Evolutionary conservation across 2,113 vertebrate genomes (phyloP).

Genomic region (Hypanus sabinus): DNA sequence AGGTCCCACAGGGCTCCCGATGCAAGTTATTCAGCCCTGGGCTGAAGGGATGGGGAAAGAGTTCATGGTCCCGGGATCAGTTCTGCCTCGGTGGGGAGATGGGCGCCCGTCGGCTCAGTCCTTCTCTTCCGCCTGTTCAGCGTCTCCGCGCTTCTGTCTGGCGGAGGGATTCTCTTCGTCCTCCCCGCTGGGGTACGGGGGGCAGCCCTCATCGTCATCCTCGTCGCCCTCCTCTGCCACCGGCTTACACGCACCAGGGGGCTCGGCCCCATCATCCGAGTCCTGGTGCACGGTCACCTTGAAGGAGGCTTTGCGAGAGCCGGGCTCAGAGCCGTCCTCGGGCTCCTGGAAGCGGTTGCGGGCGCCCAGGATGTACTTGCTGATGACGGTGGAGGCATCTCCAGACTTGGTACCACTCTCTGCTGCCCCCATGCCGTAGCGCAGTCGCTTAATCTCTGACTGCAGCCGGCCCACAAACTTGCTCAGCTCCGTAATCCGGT

Average conservation of each 20-base stretch:
- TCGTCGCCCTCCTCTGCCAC: neutral
- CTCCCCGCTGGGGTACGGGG: conserved; percentile 6
- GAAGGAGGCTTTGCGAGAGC: conserved; percentile 42
- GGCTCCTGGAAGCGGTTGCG: conserved; percentile 72
- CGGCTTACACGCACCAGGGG: too few species aligned
- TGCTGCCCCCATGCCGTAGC: conserved; percentile 43
- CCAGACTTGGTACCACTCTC: neutral
- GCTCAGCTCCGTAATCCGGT: conserved; percentile 71
- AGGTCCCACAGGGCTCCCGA: too few species aligned
- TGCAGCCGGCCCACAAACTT: conserved; percentile 67
- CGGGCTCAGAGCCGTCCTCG: conserved; percentile 40
- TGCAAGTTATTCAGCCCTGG: too few species aligned
- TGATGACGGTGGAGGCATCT: conserved; percentile 59
- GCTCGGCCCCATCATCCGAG: neutral
- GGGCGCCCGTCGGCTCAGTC: neutral
- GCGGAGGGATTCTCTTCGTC: neutral
- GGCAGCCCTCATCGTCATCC: conserved; percentile 22
- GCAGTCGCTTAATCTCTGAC: conserved; percentile 58
- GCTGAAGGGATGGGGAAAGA: neutral
- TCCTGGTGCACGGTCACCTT: conserved; percentile 51
- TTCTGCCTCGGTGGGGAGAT: neutral
- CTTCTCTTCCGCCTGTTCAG: neutral
- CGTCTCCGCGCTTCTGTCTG: neutral
- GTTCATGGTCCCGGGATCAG: neutral
- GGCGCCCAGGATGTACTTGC: conserved; percentile 68